Evolutionary conservation across 1,140 invertebrate genomes (phyloP), one percentile per base, ranked within the genome.

Genomic region (Polypedilum pembai): DNA sequence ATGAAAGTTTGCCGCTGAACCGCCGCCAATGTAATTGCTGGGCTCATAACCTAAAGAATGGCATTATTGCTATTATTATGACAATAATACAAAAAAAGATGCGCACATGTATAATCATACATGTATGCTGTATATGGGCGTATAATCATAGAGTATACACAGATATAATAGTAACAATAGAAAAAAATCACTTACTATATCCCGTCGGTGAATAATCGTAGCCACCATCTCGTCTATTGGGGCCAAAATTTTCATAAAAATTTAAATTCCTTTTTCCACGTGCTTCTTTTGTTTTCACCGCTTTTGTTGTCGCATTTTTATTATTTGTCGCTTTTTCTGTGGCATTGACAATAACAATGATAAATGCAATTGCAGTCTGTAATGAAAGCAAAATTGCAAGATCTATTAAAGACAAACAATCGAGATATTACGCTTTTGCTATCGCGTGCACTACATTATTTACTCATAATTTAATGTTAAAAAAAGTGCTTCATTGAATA

Each of bases 1-100:
- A 69, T 81, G 79, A 79, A 85, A 83, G 45, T 56, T n/a, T 75
- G 84, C 76, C 75, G 84, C 24, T 80, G 0, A 77, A 76, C 0
- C 74, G 73, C 74, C 80, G 7, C n/a, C 18, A 56, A 41, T 74
- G 17, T n/a, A 41, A 41, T 56, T 41, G 17, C 17, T 40, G 18
- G 73, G 18, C 18, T 74, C 73, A 56, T 41, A 74, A 56, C 45
- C 73, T 24, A 33, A 33, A 33, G 24, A 33, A 33, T 33, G 24
- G 24, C 24, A 33, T 33, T 33, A 33, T 33, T 33, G 24, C 24
- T 33, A 33, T 33, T 33, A 21, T 17, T 15, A 15, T 73, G 33
- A 33, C 8, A 41, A 33, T 40, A 5, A 73, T 33, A 73, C 10
- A 21, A 15, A 7, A 73, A 40, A 33, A 33, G 24, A 33, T 33